Base-by-base conservation (phyloP, 2,888 invertebrate genomes). In the Papilio protenor region DNA sequence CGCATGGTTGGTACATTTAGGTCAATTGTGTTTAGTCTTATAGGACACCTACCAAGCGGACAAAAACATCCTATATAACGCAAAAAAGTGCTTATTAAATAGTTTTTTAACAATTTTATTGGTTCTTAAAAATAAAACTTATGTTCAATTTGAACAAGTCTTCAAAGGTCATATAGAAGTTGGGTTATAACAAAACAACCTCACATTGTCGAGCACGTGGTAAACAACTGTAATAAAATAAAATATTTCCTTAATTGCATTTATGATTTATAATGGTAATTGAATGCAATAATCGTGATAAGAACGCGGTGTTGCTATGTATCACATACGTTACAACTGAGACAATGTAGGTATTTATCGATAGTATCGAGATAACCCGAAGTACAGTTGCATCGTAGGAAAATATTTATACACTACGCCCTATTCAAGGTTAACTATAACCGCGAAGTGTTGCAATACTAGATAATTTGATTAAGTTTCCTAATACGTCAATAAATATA, bases 11-110 rank as follows among this genome's bases (percentile, higher is more conserved):
- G 57, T 73, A 76, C 49, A 76, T 78, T 76, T 76, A 73, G 76
- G 78, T 78, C 78, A 78, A 78, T 75, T 75, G 71, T 71, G 55
- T 75, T 77, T 72, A 40, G 77, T 52, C 18, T 55, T 64, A 71
- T 66, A 23, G 49, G 71, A 55, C 55, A 64, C 55, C 66, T 66
- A 75, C 57, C 49, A 69, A 77, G 59, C 75, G 75, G 61, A 74
- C 45, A 52, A 52, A 70, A 40, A 18, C 8, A 71, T 2, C 23
- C 45, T 21, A 40, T n/a, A 18, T 69, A 11, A 45, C 12, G 21
- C 40, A 6, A 66, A 40, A 64, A 66, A 40, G 4, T 59, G 21
- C 18, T 6, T 57, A n/a, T n/a, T 18, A n/a, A 5, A n/a, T 55
- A 27, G 27, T 27, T 52, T 52, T 16, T 52, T 52, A 47, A 47